A percentile compares a stretch with the other conserved stretches of the same genome.
These are phyloP conservation scores for Plumapathes pennacea DNA, from an alignment of 92 coral and sea anemone species.

Conservation along the genomic window DNA sequence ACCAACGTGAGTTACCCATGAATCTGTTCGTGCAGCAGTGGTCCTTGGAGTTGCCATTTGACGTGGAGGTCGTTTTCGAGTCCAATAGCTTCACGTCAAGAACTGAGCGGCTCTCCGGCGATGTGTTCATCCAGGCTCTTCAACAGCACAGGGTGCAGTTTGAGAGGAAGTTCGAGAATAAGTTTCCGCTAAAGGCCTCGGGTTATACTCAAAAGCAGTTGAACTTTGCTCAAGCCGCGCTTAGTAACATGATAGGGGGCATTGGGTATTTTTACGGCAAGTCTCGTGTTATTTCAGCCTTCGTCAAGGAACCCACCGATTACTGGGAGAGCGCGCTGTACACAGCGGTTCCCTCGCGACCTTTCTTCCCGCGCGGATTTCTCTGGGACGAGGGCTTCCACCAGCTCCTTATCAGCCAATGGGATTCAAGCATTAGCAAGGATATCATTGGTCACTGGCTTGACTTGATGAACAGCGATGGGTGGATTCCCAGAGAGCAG, in stretches of 20 bases:
- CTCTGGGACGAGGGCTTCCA: slow-evolving; percentile 99
- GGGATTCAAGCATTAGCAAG: slow-evolving; percentile 89
- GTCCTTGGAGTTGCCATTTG: slow-evolving; percentile 86
- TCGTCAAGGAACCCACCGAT: slow-evolving; percentile 79
- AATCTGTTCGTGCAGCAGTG: slow-evolving; percentile 81
- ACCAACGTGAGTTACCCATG: slow-evolving; percentile 67
- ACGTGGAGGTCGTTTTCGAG: slow-evolving; percentile 81
- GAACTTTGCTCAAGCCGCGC: slow-evolving; percentile 86
- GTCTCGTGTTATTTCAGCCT: slow-evolving; percentile 83
- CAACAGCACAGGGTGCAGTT: slow-evolving; percentile 60
- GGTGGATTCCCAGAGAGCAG: slow-evolving; percentile 99
- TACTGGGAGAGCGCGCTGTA: slow-evolving; percentile 93
- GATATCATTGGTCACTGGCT: slow-evolving; percentile 99
- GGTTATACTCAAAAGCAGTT: slow-evolving; percentile 68
- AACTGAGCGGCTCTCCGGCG: slow-evolving; percentile 59
- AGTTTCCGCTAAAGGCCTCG: slow-evolving; percentile 68
- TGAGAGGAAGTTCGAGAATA: slow-evolving; percentile 87
- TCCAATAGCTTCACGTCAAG: slow-evolving; percentile 67
- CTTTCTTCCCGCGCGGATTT: slow-evolving; percentile 97
- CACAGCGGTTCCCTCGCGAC: slow-evolving; percentile 95
- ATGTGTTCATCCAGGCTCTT: slow-evolving; percentile 59
- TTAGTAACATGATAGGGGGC: slow-evolving; percentile 93
- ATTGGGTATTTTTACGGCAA: slow-evolving; percentile 91
- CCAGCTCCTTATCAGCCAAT: slow-evolving; percentile 93
- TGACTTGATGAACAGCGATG: slow-evolving; percentile 91